These are phyloP conservation scores for Thereva unica DNA, from an alignment of 2,888 invertebrate genomes.

Conservation along the genomic window DNA sequence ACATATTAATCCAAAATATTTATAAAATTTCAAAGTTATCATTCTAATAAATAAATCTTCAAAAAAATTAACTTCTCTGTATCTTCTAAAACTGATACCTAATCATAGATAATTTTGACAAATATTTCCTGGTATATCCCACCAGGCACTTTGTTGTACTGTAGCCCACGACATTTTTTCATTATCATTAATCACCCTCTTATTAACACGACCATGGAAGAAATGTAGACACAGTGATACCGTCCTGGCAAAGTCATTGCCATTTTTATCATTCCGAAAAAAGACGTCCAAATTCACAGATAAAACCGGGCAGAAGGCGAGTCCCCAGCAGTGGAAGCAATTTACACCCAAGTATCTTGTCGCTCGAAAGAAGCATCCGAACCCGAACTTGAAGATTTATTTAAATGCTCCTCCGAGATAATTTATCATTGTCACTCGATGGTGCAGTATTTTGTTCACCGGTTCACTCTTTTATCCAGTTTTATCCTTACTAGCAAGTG, in stretches of 20 bases:
- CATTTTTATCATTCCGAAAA: conserved; percentile 15
- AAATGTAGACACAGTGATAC: conserved; percentile 3
- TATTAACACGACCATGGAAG: background rate
- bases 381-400: conserved; percentile 36
- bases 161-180: background rate
- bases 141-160: background rate
- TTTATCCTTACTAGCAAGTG: conserved; percentile 29
- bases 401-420: conserved; percentile 38
- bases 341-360: conserved; percentile 36
- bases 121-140: conserved; percentile 20
- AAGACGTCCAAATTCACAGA: conserved; percentile 16
- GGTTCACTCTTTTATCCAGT: conserved; percentile 21
- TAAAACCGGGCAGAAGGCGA: background rate
- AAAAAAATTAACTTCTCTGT: no score
- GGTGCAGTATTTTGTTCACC: conserved; percentile 36
- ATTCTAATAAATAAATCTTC: no score
- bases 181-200: conserved; percentile 15
- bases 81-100: no score
- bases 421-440: conserved; percentile 41
- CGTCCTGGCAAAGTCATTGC: conserved; percentile 22
- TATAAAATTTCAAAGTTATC: no score
- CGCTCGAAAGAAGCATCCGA: conserved; percentile 18
- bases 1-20: no score
- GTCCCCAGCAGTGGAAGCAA: conserved; percentile 28
- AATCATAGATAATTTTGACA: background rate